Evolutionary conservation across 2,888 invertebrate genomes (phyloP), one percentile per base, ranked within the genome.

Genomic region (Scaptomyza parva): DNA sequence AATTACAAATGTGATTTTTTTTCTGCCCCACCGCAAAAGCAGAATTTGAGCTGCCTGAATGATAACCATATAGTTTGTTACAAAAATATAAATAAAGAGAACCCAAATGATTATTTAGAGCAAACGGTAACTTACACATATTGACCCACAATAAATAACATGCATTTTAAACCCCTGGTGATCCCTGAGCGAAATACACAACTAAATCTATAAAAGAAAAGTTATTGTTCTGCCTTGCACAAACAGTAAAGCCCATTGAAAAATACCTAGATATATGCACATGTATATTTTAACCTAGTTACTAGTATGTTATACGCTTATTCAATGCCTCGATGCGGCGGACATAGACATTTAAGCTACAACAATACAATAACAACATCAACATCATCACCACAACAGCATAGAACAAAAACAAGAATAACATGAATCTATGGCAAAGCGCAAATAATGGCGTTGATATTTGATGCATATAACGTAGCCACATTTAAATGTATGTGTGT

Each of bases 371-470:
- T 45, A 75, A 65, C 58, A 68, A 51, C 35, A 67, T 52, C 40
- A 70, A 60, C 80, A 70, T 50, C 75, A 70, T 41, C 67, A 41
- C 50, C 47, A 22, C 48, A 50, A 58, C 50, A 55, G n/a, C n/a
- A n/a, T n/a, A n/a, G n/a, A 30, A 9, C 9, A 30, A 30, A 30
- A 30, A 20, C 48, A 71, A 65, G 41, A 75, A 39, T 47, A 58
- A 41, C 55, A 69, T 69, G 51, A 54, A 75, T 75, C 62, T 71
- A 75, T 71, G 62, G 65, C 64, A 71, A 51, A 71, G 59, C 65
- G 55, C 71, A 86, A 86, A 79, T 78, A 86, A 86, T 82, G 67
- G 62, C 65, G 57, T 66, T 79, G 68, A 79, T 79, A 79, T 75
- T 78, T 75, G 75, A 82, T 78, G 66, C 86, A 78, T 53, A 64